A percentile compares a stretch with the other conserved stretches of the same genome.
phyloP scores from a whole-genome alignment of 1,140 invertebrate genomes.

The Polyergus mexicanus region DNA sequence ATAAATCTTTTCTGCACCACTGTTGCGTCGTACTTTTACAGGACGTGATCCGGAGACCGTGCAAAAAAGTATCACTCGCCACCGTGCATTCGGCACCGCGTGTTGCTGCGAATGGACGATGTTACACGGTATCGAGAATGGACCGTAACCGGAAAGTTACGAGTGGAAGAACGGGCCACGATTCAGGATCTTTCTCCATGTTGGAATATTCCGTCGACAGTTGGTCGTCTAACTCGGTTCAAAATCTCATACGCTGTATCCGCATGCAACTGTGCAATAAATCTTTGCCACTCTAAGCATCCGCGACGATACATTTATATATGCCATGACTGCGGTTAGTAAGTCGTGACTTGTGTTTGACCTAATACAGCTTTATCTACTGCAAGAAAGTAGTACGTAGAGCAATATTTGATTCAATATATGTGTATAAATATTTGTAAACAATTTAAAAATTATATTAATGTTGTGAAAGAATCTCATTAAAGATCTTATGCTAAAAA shows the following conservation, averaged over 20 bases:
- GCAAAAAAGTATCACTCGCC: slow-evolving; percentile 13
- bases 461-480: not conserved
- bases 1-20: slow-evolving; percentile 45
- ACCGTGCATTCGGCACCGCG: slow-evolving; percentile 28
- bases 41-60: not conserved
- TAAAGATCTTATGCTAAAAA: not conserved
- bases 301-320: slow-evolving; percentile 1
- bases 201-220: not conserved
- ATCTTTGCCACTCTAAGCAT: not conserved
- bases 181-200: not conserved
- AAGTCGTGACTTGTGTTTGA: not conserved
- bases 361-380: not conserved
- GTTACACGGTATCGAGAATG: not conserved
- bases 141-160: slow-evolving; percentile 31
- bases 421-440: not conserved
- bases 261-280: not conserved
- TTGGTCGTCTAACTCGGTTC: not conserved
- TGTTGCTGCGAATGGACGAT: slow-evolving; percentile 12
- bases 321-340: not conserved
- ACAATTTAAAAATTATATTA: not conserved
- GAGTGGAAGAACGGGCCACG: slow-evolving; percentile 13
- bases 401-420: not conserved
- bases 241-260: not conserved
- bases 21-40: not conserved
- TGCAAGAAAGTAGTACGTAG: not conserved